phyloP scores from a whole-genome alignment of 1,140 invertebrate genomes.

The Parasteatoda tepidariorum region DNA sequence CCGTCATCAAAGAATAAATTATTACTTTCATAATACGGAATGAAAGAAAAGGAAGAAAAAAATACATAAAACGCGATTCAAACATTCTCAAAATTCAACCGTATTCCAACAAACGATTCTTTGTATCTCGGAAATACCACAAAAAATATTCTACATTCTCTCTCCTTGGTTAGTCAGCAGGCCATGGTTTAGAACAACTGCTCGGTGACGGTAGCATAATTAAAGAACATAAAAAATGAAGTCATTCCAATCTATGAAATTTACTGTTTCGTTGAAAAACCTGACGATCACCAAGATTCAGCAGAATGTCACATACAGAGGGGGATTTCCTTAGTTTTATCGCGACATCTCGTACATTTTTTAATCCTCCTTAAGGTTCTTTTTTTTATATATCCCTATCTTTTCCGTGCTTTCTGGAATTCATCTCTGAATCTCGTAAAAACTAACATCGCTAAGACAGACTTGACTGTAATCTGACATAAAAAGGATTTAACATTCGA shows the following conservation, averaged over 20 bases:
- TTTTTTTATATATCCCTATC: background rate
- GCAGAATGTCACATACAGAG: background rate
- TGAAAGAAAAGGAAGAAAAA: background rate
- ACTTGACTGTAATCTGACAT: constrained; percentile 52
- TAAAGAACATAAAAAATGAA: background rate
- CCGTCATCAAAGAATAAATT: background rate
- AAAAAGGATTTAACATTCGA: constrained; percentile 25
- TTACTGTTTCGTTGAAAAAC: background rate
- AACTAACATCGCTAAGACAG: constrained; percentile 13
- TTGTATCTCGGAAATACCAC: background rate
- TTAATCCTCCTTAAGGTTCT: background rate
- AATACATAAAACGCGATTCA: background rate
- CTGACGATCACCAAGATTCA: background rate
- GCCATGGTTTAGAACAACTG: background rate
- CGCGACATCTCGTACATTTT: background rate
- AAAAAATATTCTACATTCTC: background rate
- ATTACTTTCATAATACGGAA: background rate
- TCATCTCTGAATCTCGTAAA: constrained; percentile 1
- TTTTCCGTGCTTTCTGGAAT: constrained; percentile 14
- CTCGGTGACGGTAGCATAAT: background rate
- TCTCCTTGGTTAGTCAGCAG: background rate
- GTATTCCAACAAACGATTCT: background rate
- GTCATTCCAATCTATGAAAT: background rate
- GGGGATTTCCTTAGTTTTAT: constrained; percentile 1
- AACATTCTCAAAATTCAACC: background rate